Conservation (phyloP, 92 coral and sea anemone genomes). For the Siderastrea siderea region DNA sequence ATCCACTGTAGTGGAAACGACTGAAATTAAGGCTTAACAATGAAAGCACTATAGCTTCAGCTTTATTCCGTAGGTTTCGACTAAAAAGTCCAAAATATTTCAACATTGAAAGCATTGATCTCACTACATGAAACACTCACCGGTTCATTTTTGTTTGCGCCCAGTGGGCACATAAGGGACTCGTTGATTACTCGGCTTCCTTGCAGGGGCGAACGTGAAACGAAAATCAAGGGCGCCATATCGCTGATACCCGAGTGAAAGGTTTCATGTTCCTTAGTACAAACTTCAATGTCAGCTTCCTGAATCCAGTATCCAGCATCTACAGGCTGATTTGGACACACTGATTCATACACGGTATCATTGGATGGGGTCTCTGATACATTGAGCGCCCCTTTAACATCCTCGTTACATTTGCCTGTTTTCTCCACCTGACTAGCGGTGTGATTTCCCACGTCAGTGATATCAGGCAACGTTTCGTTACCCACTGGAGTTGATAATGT, state of each 20-base stretch:
- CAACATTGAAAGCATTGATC: too few relatives aligned
- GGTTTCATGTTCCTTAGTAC: background rate
- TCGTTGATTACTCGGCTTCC: too few relatives aligned
- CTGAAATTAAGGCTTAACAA: too few relatives aligned
- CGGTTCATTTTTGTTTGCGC: too few relatives aligned
- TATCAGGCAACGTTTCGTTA: background rate
- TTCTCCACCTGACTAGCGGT: background rate
- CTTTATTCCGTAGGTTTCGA: too few relatives aligned
- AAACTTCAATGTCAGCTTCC: background rate
- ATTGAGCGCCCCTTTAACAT: background rate
- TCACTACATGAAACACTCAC: too few relatives aligned
- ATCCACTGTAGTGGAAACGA: too few relatives aligned
- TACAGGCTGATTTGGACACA: background rate
- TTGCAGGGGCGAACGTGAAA: background rate
- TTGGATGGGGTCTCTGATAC: background rate
- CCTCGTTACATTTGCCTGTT: background rate
- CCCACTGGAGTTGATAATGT: background rate
- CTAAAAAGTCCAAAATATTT: too few relatives aligned
- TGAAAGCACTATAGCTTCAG: too few relatives aligned
- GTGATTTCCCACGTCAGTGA: background rate
- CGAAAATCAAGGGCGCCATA: background rate
- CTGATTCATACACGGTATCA: too few relatives aligned
- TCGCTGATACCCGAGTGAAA: background rate
- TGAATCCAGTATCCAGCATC: background rate
- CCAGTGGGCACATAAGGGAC: too few relatives aligned